Percentiles rank a stretch among this genome's conserved stretches.
phyloP scores from a whole-genome alignment of 2,888 invertebrate species.

The Drosophila suboccidentalis region DNA sequence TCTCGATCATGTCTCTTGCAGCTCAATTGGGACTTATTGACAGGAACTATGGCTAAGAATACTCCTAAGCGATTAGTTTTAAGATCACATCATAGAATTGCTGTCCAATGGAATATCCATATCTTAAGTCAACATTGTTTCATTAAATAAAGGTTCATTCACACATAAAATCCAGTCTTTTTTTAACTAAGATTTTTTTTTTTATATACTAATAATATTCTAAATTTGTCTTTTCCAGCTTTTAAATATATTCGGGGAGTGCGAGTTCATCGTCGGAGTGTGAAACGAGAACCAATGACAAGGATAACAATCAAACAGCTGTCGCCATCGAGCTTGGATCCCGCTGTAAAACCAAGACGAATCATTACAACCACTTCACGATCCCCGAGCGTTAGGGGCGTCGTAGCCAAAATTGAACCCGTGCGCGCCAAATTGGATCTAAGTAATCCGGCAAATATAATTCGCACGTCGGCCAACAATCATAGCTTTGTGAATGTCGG shows the following conservation, averaged over 20 bases:
- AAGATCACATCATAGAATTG: neutral
- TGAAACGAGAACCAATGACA: slow-evolving; percentile 29
- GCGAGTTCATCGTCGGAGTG: neutral
- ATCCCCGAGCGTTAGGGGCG: neutral
- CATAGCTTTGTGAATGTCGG: slow-evolving; percentile 82
- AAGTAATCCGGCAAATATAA: slow-evolving; percentile 73
- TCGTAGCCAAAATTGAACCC: slow-evolving; percentile 8
- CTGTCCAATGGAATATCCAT: no score
- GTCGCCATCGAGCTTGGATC: neutral
- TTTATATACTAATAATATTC: slow-evolving; percentile 4
- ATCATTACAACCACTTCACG: neutral
- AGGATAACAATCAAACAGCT: slow-evolving; percentile 24
- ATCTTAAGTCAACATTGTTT: neutral
- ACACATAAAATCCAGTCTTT: slow-evolving; percentile 1
- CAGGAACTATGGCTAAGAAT: neutral
- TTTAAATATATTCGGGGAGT: slow-evolving; percentile 11
- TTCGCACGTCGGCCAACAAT: slow-evolving; percentile 75
- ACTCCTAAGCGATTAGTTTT: neutral
- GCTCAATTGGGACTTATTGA: neutral
- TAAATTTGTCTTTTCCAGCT: slow-evolving; percentile 26
- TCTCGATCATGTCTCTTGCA: neutral
- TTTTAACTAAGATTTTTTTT: slow-evolving; percentile 3
- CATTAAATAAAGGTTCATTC: slow-evolving; percentile 31
- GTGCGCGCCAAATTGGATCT: slow-evolving; percentile 44
- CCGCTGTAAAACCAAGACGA: slow-evolving; percentile 15